These are phyloP conservation scores for Balearica regulorum DNA, from an alignment of 2,797 vertebrate species.

Conservation along the genomic window DNA sequence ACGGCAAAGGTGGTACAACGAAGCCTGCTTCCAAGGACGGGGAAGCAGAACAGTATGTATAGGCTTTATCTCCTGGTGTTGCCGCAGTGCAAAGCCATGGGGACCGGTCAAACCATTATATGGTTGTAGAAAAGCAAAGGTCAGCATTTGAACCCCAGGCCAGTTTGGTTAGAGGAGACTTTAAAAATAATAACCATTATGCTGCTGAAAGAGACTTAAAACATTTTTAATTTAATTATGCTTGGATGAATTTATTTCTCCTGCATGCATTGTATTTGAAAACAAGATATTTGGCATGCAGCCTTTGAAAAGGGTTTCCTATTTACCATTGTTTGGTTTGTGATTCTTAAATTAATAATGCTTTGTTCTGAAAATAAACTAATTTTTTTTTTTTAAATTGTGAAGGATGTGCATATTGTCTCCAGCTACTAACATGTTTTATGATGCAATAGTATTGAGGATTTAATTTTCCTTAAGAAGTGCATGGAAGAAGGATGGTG, in stretches of 20 bases:
- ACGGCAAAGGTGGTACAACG: constrained; percentile 82
- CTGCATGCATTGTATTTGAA: constrained; percentile 74
- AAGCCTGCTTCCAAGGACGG: constrained; percentile 88
- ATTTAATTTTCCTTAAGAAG: constrained; percentile 42
- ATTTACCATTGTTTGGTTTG: constrained; percentile 66
- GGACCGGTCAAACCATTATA: constrained; percentile 40
- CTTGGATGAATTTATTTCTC: constrained; percentile 64
- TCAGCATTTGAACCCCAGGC: constrained; percentile 68
- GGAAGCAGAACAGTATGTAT: constrained; percentile 95
- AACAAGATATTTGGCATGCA: constrained; percentile 70
- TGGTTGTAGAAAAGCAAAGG: constrained; percentile 47
- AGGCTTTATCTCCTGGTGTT: constrained; percentile 69
- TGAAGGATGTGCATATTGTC: constrained; percentile 62
- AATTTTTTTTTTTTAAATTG: constrained; percentile 32
- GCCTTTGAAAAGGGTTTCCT: constrained; percentile 59
- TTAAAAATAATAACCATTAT: constrained; percentile 75
- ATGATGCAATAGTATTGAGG: constrained; percentile 42
- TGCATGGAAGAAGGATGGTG: neutral
- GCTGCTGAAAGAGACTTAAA: constrained; percentile 77
- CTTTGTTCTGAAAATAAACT: constrained; percentile 59
- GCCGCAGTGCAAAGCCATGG: neutral
- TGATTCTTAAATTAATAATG: constrained; percentile 66
- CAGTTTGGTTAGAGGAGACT: constrained; percentile 70
- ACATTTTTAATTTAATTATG: constrained; percentile 72
- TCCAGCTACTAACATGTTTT: constrained; percentile 58